phyloP scores from a whole-genome alignment of 2,888 invertebrate genomes.

The Mimachlamys varia region DNA sequence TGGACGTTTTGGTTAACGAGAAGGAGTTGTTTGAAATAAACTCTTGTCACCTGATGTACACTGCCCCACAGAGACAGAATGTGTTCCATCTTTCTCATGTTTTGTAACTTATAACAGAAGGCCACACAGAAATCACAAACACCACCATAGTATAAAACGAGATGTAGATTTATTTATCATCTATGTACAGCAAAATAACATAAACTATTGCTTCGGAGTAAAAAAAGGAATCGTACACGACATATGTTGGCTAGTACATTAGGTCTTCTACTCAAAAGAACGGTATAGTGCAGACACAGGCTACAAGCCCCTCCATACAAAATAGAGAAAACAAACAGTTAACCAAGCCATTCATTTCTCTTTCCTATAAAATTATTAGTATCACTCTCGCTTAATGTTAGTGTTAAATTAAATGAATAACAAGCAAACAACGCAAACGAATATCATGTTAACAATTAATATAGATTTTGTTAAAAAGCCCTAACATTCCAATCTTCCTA shows the following conservation, averaged over 20 bases:
- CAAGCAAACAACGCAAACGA: conserved; percentile 26
- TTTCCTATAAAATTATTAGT: not conserved
- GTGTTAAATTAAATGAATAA: not conserved
- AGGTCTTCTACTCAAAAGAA: not conserved
- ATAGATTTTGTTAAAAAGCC: not conserved
- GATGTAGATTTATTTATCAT: conserved; percentile 3
- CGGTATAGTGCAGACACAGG: not conserved
- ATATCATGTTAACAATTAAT: conserved; percentile 5
- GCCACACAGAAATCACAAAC: not conserved
- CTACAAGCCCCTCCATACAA: not conserved
- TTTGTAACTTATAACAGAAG: too few species aligned
- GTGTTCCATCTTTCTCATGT: too few species aligned
- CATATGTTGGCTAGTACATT: not conserved
- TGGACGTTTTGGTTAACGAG: too few species aligned
- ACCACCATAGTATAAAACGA: not conserved
- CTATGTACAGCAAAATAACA: conserved; percentile 28
- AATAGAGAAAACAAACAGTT: not conserved
- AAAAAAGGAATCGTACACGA: not conserved
- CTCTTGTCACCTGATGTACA: too few species aligned
- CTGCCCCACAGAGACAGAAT: too few species aligned
- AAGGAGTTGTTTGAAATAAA: too few species aligned
- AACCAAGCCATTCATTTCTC: not conserved
- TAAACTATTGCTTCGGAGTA: conserved; percentile 16
- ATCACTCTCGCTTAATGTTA: not conserved
- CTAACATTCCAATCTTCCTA: not conserved